A percentile compares a stretch with the other conserved stretches of the same genome.
phyloP scores from a whole-genome alignment of 1,140 invertebrate species.

The Drosophila subpulchrella region DNA sequence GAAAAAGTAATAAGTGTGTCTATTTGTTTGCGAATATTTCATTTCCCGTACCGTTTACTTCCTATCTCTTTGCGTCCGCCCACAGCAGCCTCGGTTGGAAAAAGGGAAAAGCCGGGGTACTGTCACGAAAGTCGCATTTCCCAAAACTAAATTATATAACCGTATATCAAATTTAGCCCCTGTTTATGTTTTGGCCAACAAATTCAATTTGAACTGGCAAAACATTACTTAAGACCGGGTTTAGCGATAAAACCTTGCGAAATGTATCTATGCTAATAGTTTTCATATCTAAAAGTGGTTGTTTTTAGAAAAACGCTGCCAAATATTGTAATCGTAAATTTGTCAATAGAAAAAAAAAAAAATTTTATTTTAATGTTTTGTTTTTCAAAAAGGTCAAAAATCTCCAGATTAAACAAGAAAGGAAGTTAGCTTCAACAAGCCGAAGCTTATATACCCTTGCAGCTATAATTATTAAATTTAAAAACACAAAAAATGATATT shows the following conservation, averaged over 20 bases:
- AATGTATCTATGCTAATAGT: neutral
- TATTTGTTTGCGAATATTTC: constrained; percentile 82
- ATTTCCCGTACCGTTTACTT: constrained; percentile 69
- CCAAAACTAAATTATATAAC: constrained; percentile 39
- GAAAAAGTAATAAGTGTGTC: constrained; percentile 81
- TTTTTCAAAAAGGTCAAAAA: neutral
- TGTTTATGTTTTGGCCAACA: constrained; percentile 13
- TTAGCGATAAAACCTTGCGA: neutral
- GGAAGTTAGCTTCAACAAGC: no score
- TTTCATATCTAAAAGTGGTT: neutral
- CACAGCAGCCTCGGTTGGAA: constrained; percentile 17
- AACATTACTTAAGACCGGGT: constrained; percentile 6
- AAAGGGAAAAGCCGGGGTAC: constrained; percentile 26
- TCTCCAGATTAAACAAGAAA: no score
- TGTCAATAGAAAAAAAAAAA: no score
- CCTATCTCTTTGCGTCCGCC: constrained; percentile 14
- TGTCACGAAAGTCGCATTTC: constrained; percentile 37
- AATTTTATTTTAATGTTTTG: no score
- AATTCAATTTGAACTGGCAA: constrained; percentile 25
- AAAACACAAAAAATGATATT: no score
- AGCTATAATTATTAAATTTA: no score
- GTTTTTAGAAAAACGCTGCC: no score
- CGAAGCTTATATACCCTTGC: no score
- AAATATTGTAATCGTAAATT: no score
- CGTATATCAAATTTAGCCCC: constrained; percentile 38